Evolutionary conservation across 1,140 invertebrate genomes (phyloP).

Genomic region (Portunus trituberculatus): DNA sequence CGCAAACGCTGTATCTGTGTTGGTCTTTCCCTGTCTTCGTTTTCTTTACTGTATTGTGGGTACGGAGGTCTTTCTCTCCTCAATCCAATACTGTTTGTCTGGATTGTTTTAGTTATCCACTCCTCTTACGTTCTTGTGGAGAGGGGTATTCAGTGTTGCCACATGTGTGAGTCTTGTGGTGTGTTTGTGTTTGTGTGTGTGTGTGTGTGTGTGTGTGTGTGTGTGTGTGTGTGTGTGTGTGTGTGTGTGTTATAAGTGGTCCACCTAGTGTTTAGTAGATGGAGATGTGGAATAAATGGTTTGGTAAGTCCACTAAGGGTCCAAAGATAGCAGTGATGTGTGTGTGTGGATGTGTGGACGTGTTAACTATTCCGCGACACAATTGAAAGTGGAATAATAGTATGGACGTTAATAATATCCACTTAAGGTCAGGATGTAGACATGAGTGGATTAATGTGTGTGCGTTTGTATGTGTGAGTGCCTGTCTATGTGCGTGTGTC

Average conservation of each 20-base stretch:
- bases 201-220: slow-evolving; percentile 17
- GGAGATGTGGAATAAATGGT: background rate
- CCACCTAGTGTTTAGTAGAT: background rate
- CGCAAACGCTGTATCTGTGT: no score
- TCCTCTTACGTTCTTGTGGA: background rate
- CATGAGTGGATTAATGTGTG: no score
- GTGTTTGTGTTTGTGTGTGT: background rate
- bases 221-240: slow-evolving; percentile 28
- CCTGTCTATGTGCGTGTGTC: no score
- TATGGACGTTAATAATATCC: no score
- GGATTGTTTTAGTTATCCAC: background rate
- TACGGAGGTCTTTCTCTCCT: background rate
- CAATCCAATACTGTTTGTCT: background rate
- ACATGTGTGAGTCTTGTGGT: background rate
- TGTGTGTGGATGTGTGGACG: background rate
- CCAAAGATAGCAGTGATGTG: background rate
- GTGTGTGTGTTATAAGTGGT: background rate
- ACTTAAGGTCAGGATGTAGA: no score
- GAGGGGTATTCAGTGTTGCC: background rate
- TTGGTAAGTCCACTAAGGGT: background rate
- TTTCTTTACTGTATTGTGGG: background rate
- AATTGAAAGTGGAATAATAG: no score
- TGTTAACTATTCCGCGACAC: no score
- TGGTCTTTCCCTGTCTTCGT: no score
- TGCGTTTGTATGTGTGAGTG: background rate